These are phyloP conservation scores for Coracias cyanogaster DNA, from an alignment of 2,797 vertebrate genomes.

Conservation along the genomic window DNA sequence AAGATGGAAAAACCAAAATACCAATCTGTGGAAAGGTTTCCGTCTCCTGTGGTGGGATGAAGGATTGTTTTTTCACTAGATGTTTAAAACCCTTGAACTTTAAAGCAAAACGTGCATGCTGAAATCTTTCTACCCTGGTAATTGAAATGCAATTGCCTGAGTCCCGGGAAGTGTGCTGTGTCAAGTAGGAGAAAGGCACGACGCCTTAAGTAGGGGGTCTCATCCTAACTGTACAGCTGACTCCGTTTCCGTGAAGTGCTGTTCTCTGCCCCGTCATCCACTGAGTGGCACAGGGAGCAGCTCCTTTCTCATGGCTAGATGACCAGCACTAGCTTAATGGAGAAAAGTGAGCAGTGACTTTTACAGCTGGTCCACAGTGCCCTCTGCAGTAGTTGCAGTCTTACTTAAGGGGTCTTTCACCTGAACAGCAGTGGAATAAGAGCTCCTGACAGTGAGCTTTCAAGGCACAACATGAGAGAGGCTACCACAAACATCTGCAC, in stretches of 20 bases:
- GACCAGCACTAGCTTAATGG: neutral
- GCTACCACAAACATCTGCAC: rapidly evolving
- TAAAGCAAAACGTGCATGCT: neutral
- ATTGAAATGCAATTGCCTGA: slow-evolving; percentile 2
- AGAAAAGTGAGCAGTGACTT: neutral
- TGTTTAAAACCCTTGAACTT: slow-evolving; percentile 31
- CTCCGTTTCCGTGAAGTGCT: neutral
- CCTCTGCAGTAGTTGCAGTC: neutral
- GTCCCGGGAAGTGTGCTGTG: neutral
- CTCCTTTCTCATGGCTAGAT: neutral
- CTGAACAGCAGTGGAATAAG: neutral
- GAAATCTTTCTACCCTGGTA: neutral
- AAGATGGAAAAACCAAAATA: slow-evolving; percentile 1
- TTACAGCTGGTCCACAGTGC: neutral
- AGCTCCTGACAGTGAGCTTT: neutral
- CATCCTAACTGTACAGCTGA: neutral
- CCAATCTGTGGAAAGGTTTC: neutral
- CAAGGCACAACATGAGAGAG: neutral
- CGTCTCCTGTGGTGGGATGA: neutral
- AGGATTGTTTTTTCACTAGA: neutral
- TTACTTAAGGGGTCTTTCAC: neutral
- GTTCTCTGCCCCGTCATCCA: neutral
- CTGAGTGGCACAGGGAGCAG: rapidly evolving
- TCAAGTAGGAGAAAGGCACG: neutral
- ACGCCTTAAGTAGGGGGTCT: neutral